Percentiles rank a stretch among this genome's conserved stretches.
These are phyloP conservation scores for Chloropsis cyanopogon DNA, from an alignment of 2,113 vertebrate genomes.

Conservation along the genomic window DNA sequence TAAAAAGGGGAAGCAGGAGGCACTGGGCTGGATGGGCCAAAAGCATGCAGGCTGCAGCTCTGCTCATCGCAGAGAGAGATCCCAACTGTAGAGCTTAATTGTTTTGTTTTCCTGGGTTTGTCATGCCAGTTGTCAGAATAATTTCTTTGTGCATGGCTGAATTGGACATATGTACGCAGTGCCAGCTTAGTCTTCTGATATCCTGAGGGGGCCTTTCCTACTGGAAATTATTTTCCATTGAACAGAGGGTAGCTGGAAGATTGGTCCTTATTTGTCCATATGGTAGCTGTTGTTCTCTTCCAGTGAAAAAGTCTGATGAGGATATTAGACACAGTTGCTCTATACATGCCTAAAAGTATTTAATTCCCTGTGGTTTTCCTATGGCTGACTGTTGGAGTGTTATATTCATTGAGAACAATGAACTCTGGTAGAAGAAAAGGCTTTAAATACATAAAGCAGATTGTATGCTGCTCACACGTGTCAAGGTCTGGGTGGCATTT, in stretches of 20 bases:
- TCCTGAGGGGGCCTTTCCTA: slow-evolving; percentile 10
- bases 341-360: slow-evolving; percentile 9
- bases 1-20: neutral
- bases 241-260: slow-evolving; percentile 41
- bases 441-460: neutral
- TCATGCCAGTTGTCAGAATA: slow-evolving; percentile 15
- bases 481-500: neutral
- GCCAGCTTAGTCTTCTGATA: slow-evolving; percentile 1
- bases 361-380: slow-evolving; percentile 27
- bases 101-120: slow-evolving; percentile 3
- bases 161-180: neutral
- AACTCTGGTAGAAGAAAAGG: neutral
- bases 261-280: slow-evolving; percentile 69
- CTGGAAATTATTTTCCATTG: slow-evolving; percentile 15
- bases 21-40: neutral
- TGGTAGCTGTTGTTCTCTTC: slow-evolving; percentile 81
- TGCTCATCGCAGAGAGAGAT: neutral
- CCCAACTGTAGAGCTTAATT: neutral
- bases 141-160: neutral
- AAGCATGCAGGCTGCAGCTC: neutral
- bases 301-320: slow-evolving; percentile 68
- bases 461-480: rapidly evolving
- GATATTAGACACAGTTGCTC: slow-evolving; percentile 60
- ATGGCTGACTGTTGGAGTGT: neutral
- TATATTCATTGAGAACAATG: slow-evolving; percentile 12